Evolutionary conservation across 2,113 vertebrate species (phyloP).

Genomic region (Gnathonemus echidnorhynchus): DNA sequence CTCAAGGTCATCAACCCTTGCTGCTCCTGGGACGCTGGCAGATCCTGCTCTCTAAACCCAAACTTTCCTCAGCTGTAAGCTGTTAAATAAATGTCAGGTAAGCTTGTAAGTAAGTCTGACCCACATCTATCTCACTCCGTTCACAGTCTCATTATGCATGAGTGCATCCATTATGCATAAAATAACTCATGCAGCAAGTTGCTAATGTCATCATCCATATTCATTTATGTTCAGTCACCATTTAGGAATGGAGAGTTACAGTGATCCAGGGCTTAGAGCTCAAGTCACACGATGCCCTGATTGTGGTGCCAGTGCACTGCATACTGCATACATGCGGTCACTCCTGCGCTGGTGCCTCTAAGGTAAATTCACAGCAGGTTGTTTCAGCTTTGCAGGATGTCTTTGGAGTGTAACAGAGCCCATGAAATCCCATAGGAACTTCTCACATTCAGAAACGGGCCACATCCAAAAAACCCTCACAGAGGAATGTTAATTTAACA

Average conservation of each 20-base stretch:
- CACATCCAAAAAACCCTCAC: neutral
- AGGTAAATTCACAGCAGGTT: neutral
- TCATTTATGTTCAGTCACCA: neutral
- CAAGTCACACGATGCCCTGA: neutral
- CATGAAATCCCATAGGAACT: neutral
- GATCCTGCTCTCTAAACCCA: neutral
- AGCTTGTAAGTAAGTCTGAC: neutral
- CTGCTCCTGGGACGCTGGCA: neutral
- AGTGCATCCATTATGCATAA: neutral
- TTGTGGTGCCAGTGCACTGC: neutral
- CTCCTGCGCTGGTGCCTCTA: neutral
- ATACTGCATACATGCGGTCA: neutral
- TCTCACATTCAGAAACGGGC: neutral
- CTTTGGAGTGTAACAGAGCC: neutral
- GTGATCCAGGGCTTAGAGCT: neutral
- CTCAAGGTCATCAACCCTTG: neutral
- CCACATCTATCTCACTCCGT: neutral
- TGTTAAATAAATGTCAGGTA: neutral
- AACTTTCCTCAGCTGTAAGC: neutral
- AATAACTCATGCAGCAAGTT: neutral
- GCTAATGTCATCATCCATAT: neutral
- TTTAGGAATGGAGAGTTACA: neutral
- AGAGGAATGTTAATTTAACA: neutral
- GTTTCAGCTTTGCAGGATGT: neutral
- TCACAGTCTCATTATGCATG: neutral